Evolutionary conservation across 2,113 vertebrate species (phyloP), one percentile per base, ranked within the genome.

Genomic region (Hydropotes inermis): DNA sequence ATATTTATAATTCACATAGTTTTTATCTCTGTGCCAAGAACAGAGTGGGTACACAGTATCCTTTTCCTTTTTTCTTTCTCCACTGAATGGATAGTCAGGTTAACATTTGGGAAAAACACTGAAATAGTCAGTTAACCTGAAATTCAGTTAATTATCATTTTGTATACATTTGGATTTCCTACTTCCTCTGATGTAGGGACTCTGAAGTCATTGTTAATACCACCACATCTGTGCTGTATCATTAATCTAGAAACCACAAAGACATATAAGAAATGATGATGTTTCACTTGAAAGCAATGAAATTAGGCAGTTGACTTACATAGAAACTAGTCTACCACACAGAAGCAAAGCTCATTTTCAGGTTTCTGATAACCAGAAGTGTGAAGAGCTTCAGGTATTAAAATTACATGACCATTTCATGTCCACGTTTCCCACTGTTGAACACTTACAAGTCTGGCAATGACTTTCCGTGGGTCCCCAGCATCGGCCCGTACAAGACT

Each of bases 401-500:
- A 91, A 43, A 70, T 54, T 6, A 2, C 1, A 47, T 91, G 64
- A 64, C 3, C 16, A 79, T 27, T 54, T 52, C 30, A 93, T 67
- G 47, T 0, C 11, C 19, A 7, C 27, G 64, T 47, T 70, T 97
- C 84, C 96, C 45, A 52, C 1, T 58, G 10, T 39, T 33, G 60
- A 57, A 88, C 87, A 99, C 99, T 99, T 99, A 99, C 99, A 98
- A 83, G 98, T 99, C 98, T 99, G 99, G 98, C 99, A 99, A 96
- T 99, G 99, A 89, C 99, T 99, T 81, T 99, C 99, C 7, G 99
- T 99, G 76, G 99, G 99, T 86, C 99, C 99, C 99, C 99, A 99
- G 98, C 99, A 99, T 58, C 99, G 99, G 83, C 99, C 99, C 6
- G 99, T 99, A 97, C 99, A 99, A 12, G 99, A 99, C 78, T 99